Percentiles rank a stretch among this genome's conserved stretches.
Evolutionary conservation across 2,888 invertebrate genomes (phyloP).

Genomic region (Caenorhabditis angaria): DNA sequence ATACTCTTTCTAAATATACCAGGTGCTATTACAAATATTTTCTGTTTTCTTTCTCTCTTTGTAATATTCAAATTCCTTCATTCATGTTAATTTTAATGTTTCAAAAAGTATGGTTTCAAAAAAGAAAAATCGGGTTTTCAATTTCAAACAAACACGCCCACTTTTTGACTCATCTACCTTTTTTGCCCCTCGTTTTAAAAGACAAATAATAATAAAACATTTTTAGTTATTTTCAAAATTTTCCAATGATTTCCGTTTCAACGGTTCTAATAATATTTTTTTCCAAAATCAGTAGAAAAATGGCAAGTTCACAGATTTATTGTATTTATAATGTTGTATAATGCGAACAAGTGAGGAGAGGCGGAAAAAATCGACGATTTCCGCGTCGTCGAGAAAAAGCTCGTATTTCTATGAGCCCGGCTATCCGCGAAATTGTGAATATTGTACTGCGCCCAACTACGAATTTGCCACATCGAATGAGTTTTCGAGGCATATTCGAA

Average conservation of each 20-base stretch:
- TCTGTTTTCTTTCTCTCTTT: background rate
- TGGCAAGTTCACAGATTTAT: background rate
- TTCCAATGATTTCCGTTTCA: background rate
- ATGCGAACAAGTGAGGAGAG: slow-evolving; percentile 6
- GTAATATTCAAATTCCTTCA: background rate
- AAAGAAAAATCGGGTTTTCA: background rate
- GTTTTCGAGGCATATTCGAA: slow-evolving; percentile 56
- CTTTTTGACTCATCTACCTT: no score
- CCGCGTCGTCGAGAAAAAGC: slow-evolving; percentile 13
- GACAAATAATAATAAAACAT: slow-evolving; percentile 21
- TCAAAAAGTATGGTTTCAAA: no score
- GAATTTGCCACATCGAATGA: slow-evolving; percentile 50
- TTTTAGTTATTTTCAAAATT: background rate
- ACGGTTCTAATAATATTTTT: background rate
- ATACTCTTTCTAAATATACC: background rate
- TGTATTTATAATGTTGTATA: slow-evolving; percentile 24
- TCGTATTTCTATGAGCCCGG: slow-evolving; percentile 18
- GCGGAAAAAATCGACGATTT: slow-evolving; percentile 11
- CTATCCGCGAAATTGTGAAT: slow-evolving; percentile 43
- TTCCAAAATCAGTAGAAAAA: background rate
- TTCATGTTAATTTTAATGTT: background rate
- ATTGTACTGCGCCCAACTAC: slow-evolving; percentile 26
- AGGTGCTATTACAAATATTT: background rate
- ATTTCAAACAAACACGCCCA: background rate
- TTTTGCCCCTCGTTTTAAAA: slow-evolving; percentile 10